Conservation (phyloP, 2,113 vertebrate species). For the Phaethon lepturus region DNA sequence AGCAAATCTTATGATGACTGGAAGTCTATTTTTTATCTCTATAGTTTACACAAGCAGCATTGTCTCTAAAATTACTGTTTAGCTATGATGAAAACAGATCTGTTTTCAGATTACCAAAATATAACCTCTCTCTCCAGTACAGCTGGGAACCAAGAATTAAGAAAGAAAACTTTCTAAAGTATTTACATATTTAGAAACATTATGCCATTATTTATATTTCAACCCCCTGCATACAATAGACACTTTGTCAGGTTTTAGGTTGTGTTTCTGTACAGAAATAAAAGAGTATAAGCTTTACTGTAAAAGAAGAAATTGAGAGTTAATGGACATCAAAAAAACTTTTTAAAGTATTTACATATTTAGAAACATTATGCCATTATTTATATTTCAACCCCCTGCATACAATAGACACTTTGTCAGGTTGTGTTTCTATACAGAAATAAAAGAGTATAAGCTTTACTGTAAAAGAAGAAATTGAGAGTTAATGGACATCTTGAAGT, state of each 20-base stretch:
- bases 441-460: background rate
- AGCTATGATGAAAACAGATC: background rate
- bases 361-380: background rate
- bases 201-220: background rate
- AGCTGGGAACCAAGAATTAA: background rate
- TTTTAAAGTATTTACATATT: background rate
- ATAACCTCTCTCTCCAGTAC: background rate
- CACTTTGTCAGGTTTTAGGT: background rate
- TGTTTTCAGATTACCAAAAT: constrained; percentile 1
- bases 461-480: background rate
- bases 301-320: background rate
- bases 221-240: background rate
- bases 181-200: background rate
- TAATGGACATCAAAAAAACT: too few species aligned
- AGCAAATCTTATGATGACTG: background rate
- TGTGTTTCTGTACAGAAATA: background rate
- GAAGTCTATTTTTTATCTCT: constrained; percentile 27
- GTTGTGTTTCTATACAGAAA: background rate
- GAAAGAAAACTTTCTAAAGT: background rate
- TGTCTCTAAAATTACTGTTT: constrained; percentile 12
- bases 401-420: background rate
- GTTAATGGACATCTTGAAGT: background rate
- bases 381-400: background rate
- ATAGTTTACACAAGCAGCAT: constrained; percentile 8
- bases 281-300: background rate